Evolutionary conservation across 1,140 invertebrate species (phyloP), one percentile per base, ranked within the genome.

Genomic region (Diachasma alloeum): DNA sequence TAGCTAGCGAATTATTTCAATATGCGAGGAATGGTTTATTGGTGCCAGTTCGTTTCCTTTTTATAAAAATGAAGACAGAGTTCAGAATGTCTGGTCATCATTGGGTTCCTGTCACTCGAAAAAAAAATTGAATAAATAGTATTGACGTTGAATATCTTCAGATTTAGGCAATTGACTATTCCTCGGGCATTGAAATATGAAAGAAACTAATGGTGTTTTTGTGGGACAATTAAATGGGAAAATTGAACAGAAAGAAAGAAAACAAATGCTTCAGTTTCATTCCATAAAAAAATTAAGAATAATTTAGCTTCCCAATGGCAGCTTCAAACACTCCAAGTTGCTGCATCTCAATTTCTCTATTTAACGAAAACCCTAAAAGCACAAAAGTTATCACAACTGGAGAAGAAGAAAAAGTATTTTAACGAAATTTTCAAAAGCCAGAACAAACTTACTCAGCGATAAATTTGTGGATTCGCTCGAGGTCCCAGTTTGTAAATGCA

Each of bases 331-430:
- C 4, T 53, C 48, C 48, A 53, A 53, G 17, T 53, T 74, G 72
- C 66, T 68, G 76, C 72, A 78, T 74, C 19, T 72, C 73, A 63
- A 63, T 63, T 63, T 56, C 17, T 72, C 24, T 48, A 24, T 72
- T 56, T 56, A 53, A 22, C 31, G 26, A 56, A 56, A 26, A 63
- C 24, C 24, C 66, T 76, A 77, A 70, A 39, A 44, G 48, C 17
- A 72, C 56, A 63, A 63, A 63, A 63, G 22, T 19, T 53, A 63
- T 63, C 22, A 79, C 17, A 63, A 44, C 69, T 79, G 48, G 72
- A 17, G 72, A 73, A 74, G 17, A 80, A 75, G 79, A 67, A 78
- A 71, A 66, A 79, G 78, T 76, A 81, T 78, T 85, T 83, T 84
- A 81, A 81, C 82, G 79, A 77, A 75, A 82, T 70, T 81, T 70